Evolutionary conservation across 1,140 invertebrate genomes (phyloP).

Genomic region (Heliconius nattereri): DNA sequence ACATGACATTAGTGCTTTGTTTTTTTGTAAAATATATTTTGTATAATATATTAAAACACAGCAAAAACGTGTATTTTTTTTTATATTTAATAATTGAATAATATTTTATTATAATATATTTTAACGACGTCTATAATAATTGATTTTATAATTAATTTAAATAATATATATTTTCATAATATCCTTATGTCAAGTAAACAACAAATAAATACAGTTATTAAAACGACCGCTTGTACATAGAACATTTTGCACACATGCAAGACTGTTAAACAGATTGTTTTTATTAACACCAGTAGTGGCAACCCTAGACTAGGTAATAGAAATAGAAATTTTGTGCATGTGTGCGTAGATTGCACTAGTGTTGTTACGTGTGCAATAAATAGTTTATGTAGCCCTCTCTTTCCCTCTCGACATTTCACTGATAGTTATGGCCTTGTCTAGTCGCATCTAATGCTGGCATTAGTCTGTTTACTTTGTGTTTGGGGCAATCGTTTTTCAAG

Average conservation of each 20-base stretch:
- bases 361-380: constrained; percentile 77
- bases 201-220: too few relatives aligned
- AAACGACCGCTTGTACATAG: neutral
- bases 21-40: too few relatives aligned
- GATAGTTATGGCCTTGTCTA: constrained; percentile 80
- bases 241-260: constrained; percentile 24
- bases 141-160: too few relatives aligned
- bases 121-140: too few relatives aligned
- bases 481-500: constrained; percentile 40
- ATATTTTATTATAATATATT: too few relatives aligned
- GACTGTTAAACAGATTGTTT: constrained; percentile 37
- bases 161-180: too few relatives aligned
- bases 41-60: neutral
- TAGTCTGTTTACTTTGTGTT: constrained; percentile 67
- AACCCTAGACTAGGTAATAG: constrained; percentile 72
- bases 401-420: constrained; percentile 80
- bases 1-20: neutral
- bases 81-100: too few relatives aligned
- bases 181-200: too few relatives aligned
- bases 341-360: constrained; percentile 73
- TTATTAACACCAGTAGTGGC: constrained; percentile 57
- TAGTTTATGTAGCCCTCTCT: constrained; percentile 77
- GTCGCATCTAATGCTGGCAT: constrained; percentile 79
- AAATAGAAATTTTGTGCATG: constrained; percentile 74
- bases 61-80: too few relatives aligned